phyloP scores from a whole-genome alignment of 2,113 vertebrate genomes.

The Typhlomys cinereus region DNA sequence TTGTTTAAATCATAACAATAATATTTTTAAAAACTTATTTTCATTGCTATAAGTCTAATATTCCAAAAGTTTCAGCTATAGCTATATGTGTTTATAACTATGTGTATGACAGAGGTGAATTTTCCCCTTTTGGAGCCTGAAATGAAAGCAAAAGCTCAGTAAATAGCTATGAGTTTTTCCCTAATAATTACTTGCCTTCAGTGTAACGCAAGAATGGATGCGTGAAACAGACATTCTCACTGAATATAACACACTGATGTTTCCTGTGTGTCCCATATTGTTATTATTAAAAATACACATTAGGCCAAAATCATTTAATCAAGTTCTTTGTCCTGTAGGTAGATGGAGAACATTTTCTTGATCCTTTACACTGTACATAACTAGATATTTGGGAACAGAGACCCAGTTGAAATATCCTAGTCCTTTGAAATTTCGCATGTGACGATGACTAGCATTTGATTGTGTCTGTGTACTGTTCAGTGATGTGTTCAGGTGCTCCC shows the following conservation, averaged over 20 bases:
- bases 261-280: conserved; percentile 79
- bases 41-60: conserved; percentile 82
- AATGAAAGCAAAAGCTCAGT: conserved; percentile 77
- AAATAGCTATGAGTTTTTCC: conserved; percentile 74
- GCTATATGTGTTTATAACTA: conserved; percentile 82
- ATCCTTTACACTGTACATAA: conserved; percentile 94
- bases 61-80: conserved; percentile 81
- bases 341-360: conserved; percentile 88
- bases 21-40: conserved; percentile 89
- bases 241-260: conserved; percentile 76
- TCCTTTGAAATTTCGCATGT: conserved; percentile 95
- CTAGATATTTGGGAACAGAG: conserved; percentile 89
- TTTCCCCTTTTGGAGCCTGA: conserved; percentile 72
- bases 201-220: conserved; percentile 69
- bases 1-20: conserved; percentile 87
- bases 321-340: conserved; percentile 84
- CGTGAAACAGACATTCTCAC: conserved; percentile 83
- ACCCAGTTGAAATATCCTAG: conserved; percentile 86
- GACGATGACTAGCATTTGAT: conserved; percentile 88
- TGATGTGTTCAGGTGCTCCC: conserved; percentile 89
- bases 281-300: conserved; percentile 73
- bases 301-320: conserved; percentile 81
- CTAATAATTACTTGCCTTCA: conserved; percentile 78
- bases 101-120: conserved; percentile 80
- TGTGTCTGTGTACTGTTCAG: conserved; percentile 91